phyloP scores from a whole-genome alignment of 2,888 invertebrate genomes.

The Troides oblongomaculatus region DNA sequence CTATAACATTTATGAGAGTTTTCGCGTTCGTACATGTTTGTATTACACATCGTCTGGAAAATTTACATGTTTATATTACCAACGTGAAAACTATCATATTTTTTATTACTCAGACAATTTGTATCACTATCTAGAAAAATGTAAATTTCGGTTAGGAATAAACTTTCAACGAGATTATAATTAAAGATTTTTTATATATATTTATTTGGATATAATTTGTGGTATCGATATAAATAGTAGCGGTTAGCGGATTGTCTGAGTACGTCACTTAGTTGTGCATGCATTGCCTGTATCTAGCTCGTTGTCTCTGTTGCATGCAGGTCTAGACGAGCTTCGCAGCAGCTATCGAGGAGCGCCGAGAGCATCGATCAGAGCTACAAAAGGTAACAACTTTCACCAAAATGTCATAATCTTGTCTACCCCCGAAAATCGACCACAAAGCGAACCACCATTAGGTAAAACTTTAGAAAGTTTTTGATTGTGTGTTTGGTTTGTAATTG shows the following conservation, averaged over 20 bases:
- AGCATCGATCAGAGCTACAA: slow-evolving; percentile 81
- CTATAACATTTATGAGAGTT: slow-evolving; percentile 43
- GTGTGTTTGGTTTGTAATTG: slow-evolving; percentile 1
- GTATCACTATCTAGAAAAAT: neutral
- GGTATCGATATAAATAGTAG: neutral
- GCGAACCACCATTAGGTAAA: slow-evolving; percentile 1
- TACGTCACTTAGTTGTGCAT: slow-evolving; percentile 56
- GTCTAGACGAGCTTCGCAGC: slow-evolving; percentile 93
- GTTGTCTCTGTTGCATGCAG: slow-evolving; percentile 83
- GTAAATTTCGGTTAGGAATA: neutral
- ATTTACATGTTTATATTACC: slow-evolving; percentile 22
- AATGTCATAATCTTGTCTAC: slow-evolving; percentile 19
- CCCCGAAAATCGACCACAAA: slow-evolving; percentile 5
- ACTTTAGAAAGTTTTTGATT: slow-evolving; percentile 20
- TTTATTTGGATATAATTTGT: neutral
- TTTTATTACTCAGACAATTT: slow-evolving; percentile 31
- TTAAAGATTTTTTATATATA: neutral
- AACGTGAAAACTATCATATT: slow-evolving; percentile 31
- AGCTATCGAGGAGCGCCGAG: slow-evolving; percentile 85
- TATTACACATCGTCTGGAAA: neutral
- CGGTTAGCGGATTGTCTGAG: slow-evolving; percentile 45
- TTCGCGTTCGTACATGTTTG: slow-evolving; percentile 41
- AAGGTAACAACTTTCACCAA: slow-evolving; percentile 68
- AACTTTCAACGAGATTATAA: neutral
- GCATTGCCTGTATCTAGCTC: slow-evolving; percentile 73